Percentiles rank a stretch among this genome's conserved stretches.
Conservation (phyloP, 2,888 invertebrate genomes). For the Troglohyphantes excavatus region DNA sequence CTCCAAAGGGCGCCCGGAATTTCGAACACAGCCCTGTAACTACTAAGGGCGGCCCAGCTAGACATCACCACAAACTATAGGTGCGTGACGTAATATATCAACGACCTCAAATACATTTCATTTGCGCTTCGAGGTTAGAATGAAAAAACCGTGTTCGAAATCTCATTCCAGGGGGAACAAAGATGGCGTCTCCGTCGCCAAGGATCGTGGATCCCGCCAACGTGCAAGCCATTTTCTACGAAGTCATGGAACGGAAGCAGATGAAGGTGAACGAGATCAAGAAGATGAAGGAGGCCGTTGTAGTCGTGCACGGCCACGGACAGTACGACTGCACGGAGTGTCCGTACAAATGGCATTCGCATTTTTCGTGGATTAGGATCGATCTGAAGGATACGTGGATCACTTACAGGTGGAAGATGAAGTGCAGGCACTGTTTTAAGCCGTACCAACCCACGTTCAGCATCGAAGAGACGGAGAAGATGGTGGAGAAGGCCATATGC, state of each 20-base stretch:
- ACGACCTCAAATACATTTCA: no score
- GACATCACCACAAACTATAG: no score
- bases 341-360: not conserved
- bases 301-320: not conserved
- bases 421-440: constrained; percentile 19
- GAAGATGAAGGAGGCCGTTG: not conserved
- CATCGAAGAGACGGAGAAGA: constrained; percentile 14
- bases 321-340: constrained; percentile 12
- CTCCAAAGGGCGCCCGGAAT: no score
- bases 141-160: no score
- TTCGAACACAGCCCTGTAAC: no score
- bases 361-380: constrained; percentile 36
- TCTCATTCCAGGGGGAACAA: not conserved
- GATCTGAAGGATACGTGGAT: constrained; percentile 18
- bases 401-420: constrained; percentile 55
- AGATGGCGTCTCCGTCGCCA: constrained; percentile 10
- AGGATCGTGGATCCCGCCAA: constrained; percentile 14
- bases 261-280: not conserved
- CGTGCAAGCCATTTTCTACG: not conserved
- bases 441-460: constrained; percentile 1
- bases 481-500: constrained; percentile 41
- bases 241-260: constrained; percentile 28
- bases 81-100: no score
- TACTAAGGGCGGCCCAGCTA: no score
- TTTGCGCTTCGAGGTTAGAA: no score